Base-by-base conservation (phyloP, 2,113 vertebrate species). In the Rhinoderma darwinii region DNA sequence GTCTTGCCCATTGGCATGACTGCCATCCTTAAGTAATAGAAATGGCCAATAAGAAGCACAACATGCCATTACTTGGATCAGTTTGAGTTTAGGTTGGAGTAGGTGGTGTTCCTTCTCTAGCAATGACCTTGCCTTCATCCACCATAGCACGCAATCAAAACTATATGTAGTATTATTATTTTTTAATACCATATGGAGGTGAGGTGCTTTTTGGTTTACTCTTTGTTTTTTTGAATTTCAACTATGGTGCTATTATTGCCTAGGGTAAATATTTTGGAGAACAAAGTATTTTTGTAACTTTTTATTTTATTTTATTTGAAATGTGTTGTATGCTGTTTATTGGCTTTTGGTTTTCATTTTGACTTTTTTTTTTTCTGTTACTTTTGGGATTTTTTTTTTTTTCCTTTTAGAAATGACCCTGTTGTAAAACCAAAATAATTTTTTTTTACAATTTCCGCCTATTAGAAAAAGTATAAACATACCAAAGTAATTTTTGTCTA, bases 261-360 rank as follows among this genome's bases (percentile, higher is more conserved):
- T 66, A 30, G 72, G 54, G 66, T 47, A 66, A 56, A 79, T 78
- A 63, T 78, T 86, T 78, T 68, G 73, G 30, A 70, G 51, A 68
- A 41, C 59, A 81, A 61, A 80, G n/a, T 86, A 86, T 86, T 81
- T 86, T 86, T 86, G 61, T 86, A 86, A 30, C 11, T 37, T n/a
- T 32, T 70, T 70, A 51, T n/a, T n/a, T n/a, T n/a, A 32, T 50
- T 82, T 47, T 32, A 39, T 8, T 17, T 39, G 37, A 15, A 41
- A 75, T 54, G 12, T 20, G 18, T 82, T 68, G 41, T 59, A 41
- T 54, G 30, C 17, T 51, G 43, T 86, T 78, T 77, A 51, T 43
- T 66, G 30, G 30, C 59, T 68, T 27, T 83, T 54, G 37, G 51
- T 61, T 63, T 54, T 37, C 32, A n/a, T 81, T 59, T 80, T 81